These are phyloP conservation scores for Narcine bancroftii DNA, from an alignment of 2,113 vertebrate species.

Conservation along the genomic window DNA sequence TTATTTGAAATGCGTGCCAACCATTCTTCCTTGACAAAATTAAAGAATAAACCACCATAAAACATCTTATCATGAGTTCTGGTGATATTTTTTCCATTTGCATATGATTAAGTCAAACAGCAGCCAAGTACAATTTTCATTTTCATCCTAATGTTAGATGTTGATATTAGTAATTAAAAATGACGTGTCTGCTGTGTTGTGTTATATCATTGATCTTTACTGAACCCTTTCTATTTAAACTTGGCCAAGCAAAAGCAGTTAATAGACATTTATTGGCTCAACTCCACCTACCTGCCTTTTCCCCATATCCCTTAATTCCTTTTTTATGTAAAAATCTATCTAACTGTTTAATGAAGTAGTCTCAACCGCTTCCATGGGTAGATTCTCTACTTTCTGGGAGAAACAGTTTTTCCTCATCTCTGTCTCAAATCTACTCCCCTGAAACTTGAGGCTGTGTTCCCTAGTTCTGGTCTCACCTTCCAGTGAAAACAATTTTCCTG, in stretches of 20 bases:
- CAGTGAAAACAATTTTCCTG: no score
- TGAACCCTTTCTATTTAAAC: not conserved
- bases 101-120: not conserved
- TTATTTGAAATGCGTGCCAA: not conserved
- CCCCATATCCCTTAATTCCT: no score
- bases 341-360: no score
- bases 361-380: no score
- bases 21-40: not conserved
- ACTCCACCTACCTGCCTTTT: no score
- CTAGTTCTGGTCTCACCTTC: no score
- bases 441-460: no score
- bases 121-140: not conserved
- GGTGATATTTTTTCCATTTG: not conserved
- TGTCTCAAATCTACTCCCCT: no score
- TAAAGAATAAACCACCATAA: not conserved
- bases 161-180: not conserved
- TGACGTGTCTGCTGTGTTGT: no score
- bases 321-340: no score
- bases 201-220: not conserved
- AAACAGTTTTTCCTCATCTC: no score
- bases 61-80: not conserved
- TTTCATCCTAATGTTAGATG: not conserved
- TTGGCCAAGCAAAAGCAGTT: not conserved
- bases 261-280: not conserved
- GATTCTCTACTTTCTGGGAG: no score